These are phyloP conservation scores for Mystacornis crossleyi DNA, from an alignment of 2,113 vertebrate genomes.

Conservation along the genomic window DNA sequence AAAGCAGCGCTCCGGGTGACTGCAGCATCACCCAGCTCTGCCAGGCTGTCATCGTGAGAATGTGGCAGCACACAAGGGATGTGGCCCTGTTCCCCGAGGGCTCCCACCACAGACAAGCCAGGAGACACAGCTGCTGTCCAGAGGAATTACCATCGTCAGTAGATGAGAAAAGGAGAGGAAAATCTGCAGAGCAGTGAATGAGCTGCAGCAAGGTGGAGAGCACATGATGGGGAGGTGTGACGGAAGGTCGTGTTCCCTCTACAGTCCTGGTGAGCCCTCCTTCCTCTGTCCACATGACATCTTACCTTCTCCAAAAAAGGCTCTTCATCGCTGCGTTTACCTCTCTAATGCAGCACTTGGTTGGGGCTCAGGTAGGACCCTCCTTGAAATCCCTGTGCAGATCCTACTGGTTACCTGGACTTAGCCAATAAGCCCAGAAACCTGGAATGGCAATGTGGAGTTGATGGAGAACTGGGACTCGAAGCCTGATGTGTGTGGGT, in stretches of 20 bases:
- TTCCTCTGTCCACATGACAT: neutral
- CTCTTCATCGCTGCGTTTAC: neutral
- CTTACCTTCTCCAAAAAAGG: neutral
- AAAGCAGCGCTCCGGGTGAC: neutral
- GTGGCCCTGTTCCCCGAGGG: neutral
- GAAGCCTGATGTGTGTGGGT: fast-evolving
- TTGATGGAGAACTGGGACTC: neutral
- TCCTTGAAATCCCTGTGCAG: neutral
- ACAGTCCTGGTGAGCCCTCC: neutral
- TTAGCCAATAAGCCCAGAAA: neutral
- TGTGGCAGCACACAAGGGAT: neutral
- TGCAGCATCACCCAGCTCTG: neutral
- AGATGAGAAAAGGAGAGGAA: neutral
- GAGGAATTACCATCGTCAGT: neutral
- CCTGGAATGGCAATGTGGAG: neutral
- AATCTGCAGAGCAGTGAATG: neutral
- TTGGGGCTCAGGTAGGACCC: neutral
- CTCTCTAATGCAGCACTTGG: neutral
- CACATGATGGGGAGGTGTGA: neutral
- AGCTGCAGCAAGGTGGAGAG: neutral
- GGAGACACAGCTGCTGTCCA: neutral
- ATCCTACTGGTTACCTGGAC: neutral
- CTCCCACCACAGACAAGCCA: neutral
- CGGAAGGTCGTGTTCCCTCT: neutral
- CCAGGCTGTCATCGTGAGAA: fast-evolving